Evolutionary conservation across 2,113 vertebrate genomes (phyloP), one percentile per base, ranked within the genome.

Genomic region (Dunckerocampus dactyliophorus): DNA sequence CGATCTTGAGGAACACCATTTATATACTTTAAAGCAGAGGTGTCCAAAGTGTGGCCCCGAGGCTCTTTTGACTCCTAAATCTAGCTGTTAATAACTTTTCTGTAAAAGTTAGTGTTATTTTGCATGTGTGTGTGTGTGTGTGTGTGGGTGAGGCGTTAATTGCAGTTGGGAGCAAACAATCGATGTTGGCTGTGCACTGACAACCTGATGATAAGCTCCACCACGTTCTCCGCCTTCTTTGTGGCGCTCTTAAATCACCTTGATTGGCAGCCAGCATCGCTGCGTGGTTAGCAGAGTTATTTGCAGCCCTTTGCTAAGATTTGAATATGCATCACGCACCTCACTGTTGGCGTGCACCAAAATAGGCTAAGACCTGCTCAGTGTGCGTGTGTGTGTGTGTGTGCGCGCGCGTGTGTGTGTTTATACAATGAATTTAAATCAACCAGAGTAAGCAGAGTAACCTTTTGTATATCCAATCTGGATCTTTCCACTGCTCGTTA

Each of bases 391-490:
- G 55, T 31, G 56, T 53, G 15, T 49, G 12, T 24, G 21, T 16
- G 47, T 47, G 55, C 22, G 56, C 49, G 15, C 42, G 12, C n/a
- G 21, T 16, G 47, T 68, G 65, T 73, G 57, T 19, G n/a, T 37
- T 39, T 56, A 7, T 34, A 34, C 31, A 1, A 34, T 34, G 31
- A 34, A 34, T 49, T n/a, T 77, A 88, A 89, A 89, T 90, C 89
- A 89, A 84, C 84, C 77, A 85, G 90, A 85, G 90, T 85, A 89
- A 17, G 87, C 88, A 84, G 90, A 74, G 90, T 94, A 92, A 89
- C 91, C 93, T 94, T 93, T 91, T 90, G 90, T 91, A 90, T 92
- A 90, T 91, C 90, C 89, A 92, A 91, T 92, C 92, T 91, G 74
- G 81, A 89, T 89, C 87, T 90, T 89, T 90, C 88, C 89, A 92